These are phyloP conservation scores for Theretra japonica DNA, from an alignment of 2,888 invertebrate genomes.

Conservation along the genomic window DNA sequence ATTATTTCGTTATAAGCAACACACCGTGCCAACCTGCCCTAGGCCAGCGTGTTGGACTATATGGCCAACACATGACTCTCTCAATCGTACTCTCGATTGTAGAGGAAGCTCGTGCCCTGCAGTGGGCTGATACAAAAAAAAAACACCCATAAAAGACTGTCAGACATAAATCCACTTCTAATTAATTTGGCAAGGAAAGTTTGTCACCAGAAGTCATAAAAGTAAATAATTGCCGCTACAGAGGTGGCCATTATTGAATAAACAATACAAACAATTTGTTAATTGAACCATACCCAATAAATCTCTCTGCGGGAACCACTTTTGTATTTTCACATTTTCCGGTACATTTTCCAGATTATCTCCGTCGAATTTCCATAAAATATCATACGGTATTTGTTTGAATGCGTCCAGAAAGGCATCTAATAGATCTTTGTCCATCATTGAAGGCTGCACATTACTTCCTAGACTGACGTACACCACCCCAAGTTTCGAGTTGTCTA, in stretches of 20 bases:
- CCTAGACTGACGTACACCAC: slow-evolving; percentile 54
- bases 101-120: too few relatives aligned
- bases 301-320: slow-evolving; percentile 53
- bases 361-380: slow-evolving; percentile 53
- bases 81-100: too few relatives aligned
- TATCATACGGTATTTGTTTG: slow-evolving; percentile 44
- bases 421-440: slow-evolving; percentile 44
- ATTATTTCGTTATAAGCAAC: too few relatives aligned
- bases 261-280: slow-evolving; percentile 16
- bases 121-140: too few relatives aligned
- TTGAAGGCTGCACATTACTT: slow-evolving; percentile 43
- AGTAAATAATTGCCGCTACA: slow-evolving; percentile 14
- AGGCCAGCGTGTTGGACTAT: too few relatives aligned
- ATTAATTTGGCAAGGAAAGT: not conserved
- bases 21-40: too few relatives aligned
- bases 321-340: slow-evolving; percentile 46
- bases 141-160: too few relatives aligned
- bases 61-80: too few relatives aligned
- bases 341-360: slow-evolving; percentile 40
- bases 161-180: not conserved
- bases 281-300: slow-evolving; percentile 37
- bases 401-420: slow-evolving; percentile 46
- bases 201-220: slow-evolving; percentile 17
- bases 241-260: not conserved
- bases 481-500: slow-evolving; percentile 46